Base-by-base conservation (phyloP, 1,140 invertebrate genomes). In the Agrypnia vestita region DNA sequence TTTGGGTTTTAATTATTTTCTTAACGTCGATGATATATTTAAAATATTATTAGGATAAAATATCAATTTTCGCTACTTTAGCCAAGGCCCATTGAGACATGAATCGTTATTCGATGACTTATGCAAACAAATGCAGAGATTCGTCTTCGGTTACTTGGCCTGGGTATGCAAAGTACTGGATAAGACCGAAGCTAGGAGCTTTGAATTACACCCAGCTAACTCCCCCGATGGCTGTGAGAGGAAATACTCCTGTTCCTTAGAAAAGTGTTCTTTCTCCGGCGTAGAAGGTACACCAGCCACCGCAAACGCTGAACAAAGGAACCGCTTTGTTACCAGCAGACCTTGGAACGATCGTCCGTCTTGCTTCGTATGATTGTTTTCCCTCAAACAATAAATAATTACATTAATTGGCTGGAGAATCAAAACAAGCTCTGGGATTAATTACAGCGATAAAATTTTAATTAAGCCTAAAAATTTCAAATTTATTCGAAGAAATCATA, bases 111-210 rank as follows among this genome's bases (percentile, higher is more conserved):
- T 46, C 71, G 17, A 11, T 25, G 59, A 77, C 69, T 77, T 69
- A 77, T 69, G 76, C 76, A 77, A 77, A 77, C 55, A 56, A 71
- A 78, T 69, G 47, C 76, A 78, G 47, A 21, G 51, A 69, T 71
- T 78, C 47, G 46, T 44, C 44, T 46, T 11, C 62, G 21, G 62
- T 46, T 47, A 44, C 76, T 69, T 35, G 25, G 25, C 6, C 25
- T 35, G 1, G 51, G 21, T 78, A 19, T 44, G 47, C 47, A 35
- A 21, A 35, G 59, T 11, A 35, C 7, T 12, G 35, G 75, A 76
- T 76, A 76, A 61, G 56, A 51, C 75, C 19, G 15, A 44, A 21
- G n/a, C n/a, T n/a, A n/a, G 0, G 17, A 59, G 43, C 44, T 55
- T 51, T 12, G n/a, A 55, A 78, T 13, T 53, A 71, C n/a, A 49